These are phyloP conservation scores for Luffia ferchaultella DNA, from an alignment of 2,888 invertebrate genomes.

Conservation along the genomic window DNA sequence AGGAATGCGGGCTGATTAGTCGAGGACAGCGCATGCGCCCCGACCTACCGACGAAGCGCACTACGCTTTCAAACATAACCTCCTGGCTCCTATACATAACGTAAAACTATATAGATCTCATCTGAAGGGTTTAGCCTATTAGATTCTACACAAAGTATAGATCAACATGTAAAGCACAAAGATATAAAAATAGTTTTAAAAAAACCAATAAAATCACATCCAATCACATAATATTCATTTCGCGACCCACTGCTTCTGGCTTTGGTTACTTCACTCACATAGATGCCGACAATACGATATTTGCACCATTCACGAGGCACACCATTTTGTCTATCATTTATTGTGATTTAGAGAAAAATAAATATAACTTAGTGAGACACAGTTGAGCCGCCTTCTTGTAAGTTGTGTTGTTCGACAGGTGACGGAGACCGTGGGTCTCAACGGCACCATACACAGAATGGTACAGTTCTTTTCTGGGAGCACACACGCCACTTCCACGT, in stretches of 20 bases:
- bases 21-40: constrained; percentile 59
- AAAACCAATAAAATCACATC: constrained; percentile 2
- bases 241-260: background rate
- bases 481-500: constrained; percentile 69
- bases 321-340: background rate
- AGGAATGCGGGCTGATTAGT: constrained; percentile 55
- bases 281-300: background rate
- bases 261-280: background rate
- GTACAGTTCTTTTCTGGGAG: constrained; percentile 71
- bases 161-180: constrained; percentile 6
- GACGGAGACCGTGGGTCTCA: constrained; percentile 68
- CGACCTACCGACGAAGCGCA: constrained; percentile 48
- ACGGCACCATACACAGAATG: constrained; percentile 70
- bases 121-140: background rate
- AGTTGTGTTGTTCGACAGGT: constrained; percentile 68
- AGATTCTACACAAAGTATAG: background rate
- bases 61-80: constrained; percentile 25
- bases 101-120: background rate
- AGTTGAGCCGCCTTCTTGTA: constrained; percentile 40
- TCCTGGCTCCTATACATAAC: background rate
- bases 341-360: background rate
- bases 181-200: constrained; percentile 8
- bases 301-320: background rate
- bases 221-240: background rate
- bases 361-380: background rate